phyloP scores from a whole-genome alignment of 1,140 invertebrate genomes.

The Hylyphantes graminicola region DNA sequence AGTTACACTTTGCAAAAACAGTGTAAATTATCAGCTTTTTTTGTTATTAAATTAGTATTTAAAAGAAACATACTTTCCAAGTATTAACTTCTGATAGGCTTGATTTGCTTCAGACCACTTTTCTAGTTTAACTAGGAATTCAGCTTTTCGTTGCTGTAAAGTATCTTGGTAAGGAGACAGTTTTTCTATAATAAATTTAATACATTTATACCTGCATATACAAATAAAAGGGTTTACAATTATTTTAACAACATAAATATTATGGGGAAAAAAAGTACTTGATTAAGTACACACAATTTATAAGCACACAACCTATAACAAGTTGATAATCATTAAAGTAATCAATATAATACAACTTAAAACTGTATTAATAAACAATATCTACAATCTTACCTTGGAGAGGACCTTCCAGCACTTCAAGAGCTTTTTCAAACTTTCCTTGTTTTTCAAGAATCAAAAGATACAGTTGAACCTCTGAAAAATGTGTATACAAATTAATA shows the following conservation, averaged over 20 bases:
- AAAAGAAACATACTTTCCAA: conserved; percentile 42
- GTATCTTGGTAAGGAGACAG: conserved; percentile 67
- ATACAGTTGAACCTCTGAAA: conserved; percentile 85
- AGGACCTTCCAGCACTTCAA: conserved; percentile 82
- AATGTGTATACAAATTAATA: conserved; percentile 6
- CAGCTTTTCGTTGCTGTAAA: conserved; percentile 76
- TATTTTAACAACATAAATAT: neutral
- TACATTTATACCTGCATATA: too few relatives aligned
- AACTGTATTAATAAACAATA: too few relatives aligned
- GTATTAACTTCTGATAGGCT: conserved; percentile 76
- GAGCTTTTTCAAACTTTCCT: conserved; percentile 83
- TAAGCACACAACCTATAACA: too few relatives aligned
- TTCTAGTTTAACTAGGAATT: conserved; percentile 78
- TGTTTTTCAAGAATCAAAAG: conserved; percentile 88
- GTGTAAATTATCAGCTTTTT: too few relatives aligned
- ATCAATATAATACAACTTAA: too few relatives aligned
- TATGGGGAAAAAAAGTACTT: neutral
- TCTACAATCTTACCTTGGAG: conserved; percentile 69
- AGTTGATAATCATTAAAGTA: too few relatives aligned
- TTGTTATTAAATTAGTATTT: neutral
- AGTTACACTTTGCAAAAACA: too few relatives aligned
- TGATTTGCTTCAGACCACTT: conserved; percentile 78
- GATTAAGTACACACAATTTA: too few relatives aligned
- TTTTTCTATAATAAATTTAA: conserved; percentile 64
- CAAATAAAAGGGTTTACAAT: neutral